Conservation (phyloP, 2,797 vertebrate genomes). For the Gallirallus australis region DNA sequence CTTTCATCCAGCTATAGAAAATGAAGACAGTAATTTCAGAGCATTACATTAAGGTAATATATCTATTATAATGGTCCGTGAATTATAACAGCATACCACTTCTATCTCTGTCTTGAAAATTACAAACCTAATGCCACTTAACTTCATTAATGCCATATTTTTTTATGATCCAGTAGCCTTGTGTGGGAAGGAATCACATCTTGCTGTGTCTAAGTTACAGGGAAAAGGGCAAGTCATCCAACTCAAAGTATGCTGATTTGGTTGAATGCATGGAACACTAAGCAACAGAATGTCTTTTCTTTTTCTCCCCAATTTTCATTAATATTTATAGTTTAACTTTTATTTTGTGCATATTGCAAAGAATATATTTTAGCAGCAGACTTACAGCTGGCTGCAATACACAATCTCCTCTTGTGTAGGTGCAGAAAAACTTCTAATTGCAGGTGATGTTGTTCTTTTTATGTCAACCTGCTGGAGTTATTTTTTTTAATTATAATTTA, state of each 20-base stretch:
- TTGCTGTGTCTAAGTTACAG: conserved; percentile 50
- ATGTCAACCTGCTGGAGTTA: background rate
- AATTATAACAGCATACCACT: conserved; percentile 55
- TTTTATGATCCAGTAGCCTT: conserved; percentile 60
- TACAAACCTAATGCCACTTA: conserved; percentile 48
- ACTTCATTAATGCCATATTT: conserved; percentile 62
- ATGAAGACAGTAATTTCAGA: conserved; percentile 40
- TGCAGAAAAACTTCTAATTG: conserved; percentile 44
- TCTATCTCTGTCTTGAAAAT: conserved; percentile 59
- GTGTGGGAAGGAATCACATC: conserved; percentile 58
- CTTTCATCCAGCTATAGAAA: conserved; percentile 33
- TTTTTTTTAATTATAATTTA: background rate
- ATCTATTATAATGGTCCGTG: conserved; percentile 46
- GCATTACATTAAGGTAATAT: conserved; percentile 58
- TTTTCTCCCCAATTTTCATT: conserved; percentile 42
- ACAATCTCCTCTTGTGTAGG: background rate
- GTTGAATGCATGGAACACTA: conserved; percentile 42
- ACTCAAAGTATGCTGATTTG: conserved; percentile 43
- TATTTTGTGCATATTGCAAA: conserved; percentile 46
- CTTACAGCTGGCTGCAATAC: background rate
- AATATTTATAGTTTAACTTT: conserved; percentile 64
- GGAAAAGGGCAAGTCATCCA: conserved; percentile 34
- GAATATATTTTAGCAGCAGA: conserved; percentile 48
- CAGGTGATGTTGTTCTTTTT: conserved; percentile 46
- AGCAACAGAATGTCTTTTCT: conserved; percentile 40